Conservation (phyloP, 2,113 vertebrate genomes). For the Microcebus ravelobensis region DNA sequence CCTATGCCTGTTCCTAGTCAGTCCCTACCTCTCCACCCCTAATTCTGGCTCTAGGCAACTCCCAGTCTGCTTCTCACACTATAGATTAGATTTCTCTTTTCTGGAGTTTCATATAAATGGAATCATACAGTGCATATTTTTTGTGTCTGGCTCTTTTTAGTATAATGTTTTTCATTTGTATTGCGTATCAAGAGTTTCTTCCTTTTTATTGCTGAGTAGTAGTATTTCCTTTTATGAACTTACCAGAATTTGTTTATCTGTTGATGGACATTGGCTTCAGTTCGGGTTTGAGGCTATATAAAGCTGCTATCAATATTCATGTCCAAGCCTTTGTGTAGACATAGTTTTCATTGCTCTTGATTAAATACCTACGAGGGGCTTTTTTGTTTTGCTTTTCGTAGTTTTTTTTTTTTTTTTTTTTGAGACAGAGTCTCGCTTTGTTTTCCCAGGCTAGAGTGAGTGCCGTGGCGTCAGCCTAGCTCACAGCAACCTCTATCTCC, state of each 20-base stretch:
- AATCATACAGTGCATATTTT: neutral
- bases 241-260: neutral
- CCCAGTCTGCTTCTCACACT: neutral
- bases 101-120: neutral
- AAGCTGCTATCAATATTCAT: neutral
- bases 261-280: neutral
- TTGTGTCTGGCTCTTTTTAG: neutral
- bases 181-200: neutral
- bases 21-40: neutral
- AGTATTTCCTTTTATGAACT: neutral
- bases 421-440: too few relatives aligned
- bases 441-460: too few relatives aligned
- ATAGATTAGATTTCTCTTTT: neutral
- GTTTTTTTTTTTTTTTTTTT: too few relatives aligned
- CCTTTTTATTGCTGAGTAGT: neutral
- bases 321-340: neutral
- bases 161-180: neutral
- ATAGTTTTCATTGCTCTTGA: neutral
- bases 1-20: neutral
- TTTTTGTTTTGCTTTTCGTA: constrained; percentile 37
- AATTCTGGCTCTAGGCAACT: neutral
- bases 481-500: too few relatives aligned
- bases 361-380: neutral
- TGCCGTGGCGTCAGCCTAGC: too few relatives aligned
- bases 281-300: neutral